These are phyloP conservation scores for Rhadinocentrus ornatus DNA, from an alignment of 2,797 vertebrate genomes.

Conservation along the genomic window DNA sequence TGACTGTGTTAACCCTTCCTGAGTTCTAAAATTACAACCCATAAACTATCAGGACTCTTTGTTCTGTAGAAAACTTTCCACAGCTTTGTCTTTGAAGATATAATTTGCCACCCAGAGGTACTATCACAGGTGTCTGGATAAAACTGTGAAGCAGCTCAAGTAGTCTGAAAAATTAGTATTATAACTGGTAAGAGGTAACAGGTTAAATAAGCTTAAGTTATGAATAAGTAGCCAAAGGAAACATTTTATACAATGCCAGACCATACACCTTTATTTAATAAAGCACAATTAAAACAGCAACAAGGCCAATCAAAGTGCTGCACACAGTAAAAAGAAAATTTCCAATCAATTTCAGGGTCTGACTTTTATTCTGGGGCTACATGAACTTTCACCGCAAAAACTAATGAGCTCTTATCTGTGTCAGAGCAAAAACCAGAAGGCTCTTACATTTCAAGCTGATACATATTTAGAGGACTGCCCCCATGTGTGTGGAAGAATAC, in stretches of 20 bases:
- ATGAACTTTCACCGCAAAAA: too few relatives aligned
- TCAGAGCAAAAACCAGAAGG: too few relatives aligned
- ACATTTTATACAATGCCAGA: background rate
- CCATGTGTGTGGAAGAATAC: too few relatives aligned
- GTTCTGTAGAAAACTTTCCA: conserved; percentile 7
- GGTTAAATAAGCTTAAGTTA: background rate
- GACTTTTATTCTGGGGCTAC: too few relatives aligned
- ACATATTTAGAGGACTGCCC: too few relatives aligned
- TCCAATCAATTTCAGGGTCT: too few relatives aligned
- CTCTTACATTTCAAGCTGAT: too few relatives aligned
- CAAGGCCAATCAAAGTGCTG: too few relatives aligned
- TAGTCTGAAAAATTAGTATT: too few relatives aligned
- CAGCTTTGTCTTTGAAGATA: background rate
- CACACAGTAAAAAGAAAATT: too few relatives aligned
- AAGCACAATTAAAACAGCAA: background rate
- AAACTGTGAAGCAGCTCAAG: background rate
- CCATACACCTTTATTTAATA: background rate
- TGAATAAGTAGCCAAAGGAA: background rate
- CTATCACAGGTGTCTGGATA: background rate
- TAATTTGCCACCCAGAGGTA: background rate
- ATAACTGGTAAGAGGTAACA: too few relatives aligned
- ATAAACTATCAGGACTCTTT: conserved; percentile 18
- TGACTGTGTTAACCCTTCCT: conserved; percentile 1
- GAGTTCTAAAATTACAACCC: conserved; percentile 19
- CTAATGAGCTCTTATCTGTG: too few relatives aligned